phyloP scores from a whole-genome alignment of 2,113 vertebrate species.

The Romanogobio albipinnatus region DNA sequence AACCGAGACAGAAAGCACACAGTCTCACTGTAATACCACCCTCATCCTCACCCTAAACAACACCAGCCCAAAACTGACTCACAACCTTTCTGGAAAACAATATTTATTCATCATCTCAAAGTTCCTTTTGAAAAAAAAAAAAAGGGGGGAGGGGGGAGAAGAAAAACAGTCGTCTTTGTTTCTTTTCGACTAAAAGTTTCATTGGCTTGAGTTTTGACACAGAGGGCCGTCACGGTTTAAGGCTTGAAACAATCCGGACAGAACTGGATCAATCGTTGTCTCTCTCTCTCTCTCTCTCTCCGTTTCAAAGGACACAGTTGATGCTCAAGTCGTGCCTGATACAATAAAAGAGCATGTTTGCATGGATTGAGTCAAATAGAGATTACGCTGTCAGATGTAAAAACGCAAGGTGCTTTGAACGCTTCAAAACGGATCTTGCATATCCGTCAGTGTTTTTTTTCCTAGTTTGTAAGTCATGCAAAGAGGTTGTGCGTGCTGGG shows the following conservation, averaged over 20 bases:
- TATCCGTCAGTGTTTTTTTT: neutral
- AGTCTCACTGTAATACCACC: slow-evolving; percentile 35
- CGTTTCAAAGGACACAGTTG: neutral
- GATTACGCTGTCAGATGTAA: too few relatives aligned
- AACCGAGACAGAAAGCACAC: slow-evolving; percentile 54
- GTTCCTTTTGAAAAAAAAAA: slow-evolving; percentile 33
- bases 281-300: neutral
- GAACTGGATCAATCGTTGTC: neutral
- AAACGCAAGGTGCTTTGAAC: too few relatives aligned
- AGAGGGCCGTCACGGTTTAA: neutral
- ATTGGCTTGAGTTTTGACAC: slow-evolving; percentile 1
- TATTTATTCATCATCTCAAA: slow-evolving; percentile 55
- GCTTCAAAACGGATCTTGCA: neutral
- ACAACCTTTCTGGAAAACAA: slow-evolving; percentile 52
- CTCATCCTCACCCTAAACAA: slow-evolving; percentile 8
- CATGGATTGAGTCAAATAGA: neutral
- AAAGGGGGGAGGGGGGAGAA: neutral
- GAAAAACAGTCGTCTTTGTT: neutral
- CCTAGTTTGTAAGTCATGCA: neutral
- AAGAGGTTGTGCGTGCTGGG: neutral
- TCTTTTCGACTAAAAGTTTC: slow-evolving; percentile 16
- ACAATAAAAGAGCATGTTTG: neutral
- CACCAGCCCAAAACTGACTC: slow-evolving; percentile 49
- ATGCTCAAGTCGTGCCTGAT: neutral
- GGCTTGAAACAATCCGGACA: neutral